These are phyloP conservation scores for Centropristis striata DNA, from an alignment of 2,113 vertebrate genomes.

Conservation along the genomic window DNA sequence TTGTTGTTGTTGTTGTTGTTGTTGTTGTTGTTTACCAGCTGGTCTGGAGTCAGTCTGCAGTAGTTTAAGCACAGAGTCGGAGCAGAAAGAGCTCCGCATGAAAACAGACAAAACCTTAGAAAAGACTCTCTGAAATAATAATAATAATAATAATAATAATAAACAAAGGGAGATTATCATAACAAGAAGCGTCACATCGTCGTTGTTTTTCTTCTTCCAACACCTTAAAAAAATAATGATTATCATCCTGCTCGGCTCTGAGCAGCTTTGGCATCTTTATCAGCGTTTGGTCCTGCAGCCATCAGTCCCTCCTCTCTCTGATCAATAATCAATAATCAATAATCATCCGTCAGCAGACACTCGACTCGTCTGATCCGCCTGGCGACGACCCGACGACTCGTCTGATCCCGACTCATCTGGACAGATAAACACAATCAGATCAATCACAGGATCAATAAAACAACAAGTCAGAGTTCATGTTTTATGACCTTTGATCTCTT, in stretches of 20 bases:
- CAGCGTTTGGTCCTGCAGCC: constrained; percentile 38
- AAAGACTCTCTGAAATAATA: neutral
- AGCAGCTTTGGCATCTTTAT: constrained; percentile 53
- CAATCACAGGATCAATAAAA: too few relatives aligned
- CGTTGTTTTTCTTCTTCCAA: neutral
- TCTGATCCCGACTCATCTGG: constrained; percentile 60
- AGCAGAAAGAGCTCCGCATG: constrained; percentile 9
- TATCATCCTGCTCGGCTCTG: constrained; percentile 27
- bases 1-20: too few relatives aligned
- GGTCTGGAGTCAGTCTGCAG: constrained; percentile 37
- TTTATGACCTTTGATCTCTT: too few relatives aligned
- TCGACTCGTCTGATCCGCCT: neutral
- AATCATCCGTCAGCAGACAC: neutral
- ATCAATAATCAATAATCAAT: constrained; percentile 11
- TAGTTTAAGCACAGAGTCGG: constrained; percentile 39
- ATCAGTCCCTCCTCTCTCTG: neutral
- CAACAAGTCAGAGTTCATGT: too few relatives aligned
- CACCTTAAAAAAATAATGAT: constrained; percentile 3
- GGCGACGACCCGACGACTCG: neutral
- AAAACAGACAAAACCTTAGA: neutral
- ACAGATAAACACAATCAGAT: constrained; percentile 17
- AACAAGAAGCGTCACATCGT: neutral
- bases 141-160: constrained; percentile 5
- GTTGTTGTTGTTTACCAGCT: too few relatives aligned
- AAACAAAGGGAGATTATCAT: neutral